Conservation (phyloP, 2,888 invertebrate genomes). For the Metellina segmentata region DNA sequence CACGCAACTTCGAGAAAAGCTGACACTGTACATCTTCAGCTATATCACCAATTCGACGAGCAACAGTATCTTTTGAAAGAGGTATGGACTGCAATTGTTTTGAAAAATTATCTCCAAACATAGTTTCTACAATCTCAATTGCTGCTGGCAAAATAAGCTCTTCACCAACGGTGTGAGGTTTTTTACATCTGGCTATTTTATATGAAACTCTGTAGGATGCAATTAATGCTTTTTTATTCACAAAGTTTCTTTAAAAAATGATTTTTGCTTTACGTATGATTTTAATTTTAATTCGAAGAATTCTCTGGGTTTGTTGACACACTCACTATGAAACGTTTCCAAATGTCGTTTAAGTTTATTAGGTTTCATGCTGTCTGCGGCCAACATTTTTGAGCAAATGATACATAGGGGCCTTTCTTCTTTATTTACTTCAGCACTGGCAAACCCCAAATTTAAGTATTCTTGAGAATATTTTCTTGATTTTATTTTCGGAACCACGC, state of each 20-base stretch:
- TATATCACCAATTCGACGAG: constrained; percentile 48
- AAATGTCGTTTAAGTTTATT: too few species aligned
- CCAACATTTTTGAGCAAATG: too few species aligned
- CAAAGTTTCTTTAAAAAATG: too few species aligned
- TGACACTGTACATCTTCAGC: constrained; percentile 45
- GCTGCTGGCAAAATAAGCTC: constrained; percentile 38
- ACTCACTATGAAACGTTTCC: too few species aligned
- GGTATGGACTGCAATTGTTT: not conserved
- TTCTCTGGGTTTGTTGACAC: too few species aligned
- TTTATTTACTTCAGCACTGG: too few species aligned
- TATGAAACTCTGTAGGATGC: constrained; percentile 37
- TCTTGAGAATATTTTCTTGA: too few species aligned
- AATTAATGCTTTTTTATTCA: constrained; percentile 32
- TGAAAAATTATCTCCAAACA: constrained; percentile 12
- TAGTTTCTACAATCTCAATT: constrained; percentile 52
- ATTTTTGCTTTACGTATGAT: too few species aligned
- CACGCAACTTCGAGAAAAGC: constrained; percentile 36
- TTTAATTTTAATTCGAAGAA: too few species aligned
- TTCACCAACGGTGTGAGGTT: constrained; percentile 42
- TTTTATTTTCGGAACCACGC: too few species aligned
- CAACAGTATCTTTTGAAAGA: constrained; percentile 43
- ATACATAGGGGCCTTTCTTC: too few species aligned
- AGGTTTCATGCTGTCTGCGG: not conserved
- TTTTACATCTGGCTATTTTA: constrained; percentile 52
- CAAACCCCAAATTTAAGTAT: too few species aligned